Base-by-base conservation (phyloP, 1,140 invertebrate genomes). In the Ruditapes philippinarum region DNA sequence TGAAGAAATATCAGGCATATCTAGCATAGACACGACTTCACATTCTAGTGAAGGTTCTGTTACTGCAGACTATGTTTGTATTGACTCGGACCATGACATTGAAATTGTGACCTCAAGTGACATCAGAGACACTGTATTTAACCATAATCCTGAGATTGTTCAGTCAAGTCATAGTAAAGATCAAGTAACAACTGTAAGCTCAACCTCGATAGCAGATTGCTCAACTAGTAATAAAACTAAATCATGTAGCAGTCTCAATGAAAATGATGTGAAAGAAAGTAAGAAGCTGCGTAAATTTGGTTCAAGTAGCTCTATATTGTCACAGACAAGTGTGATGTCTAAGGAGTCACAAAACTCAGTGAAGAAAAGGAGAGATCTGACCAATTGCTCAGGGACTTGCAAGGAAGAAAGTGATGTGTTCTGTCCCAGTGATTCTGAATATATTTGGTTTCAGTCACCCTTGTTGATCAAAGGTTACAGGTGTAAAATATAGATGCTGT, bases 361-460 rank as follows among this genome's bases (percentile, higher is more conserved):
- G 22, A 38, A n/a, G 1, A 42, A 28, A 65, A 42, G 31, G 28
- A 22, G 22, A 7, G 28, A 45, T 45, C 28, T 62, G 57, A 40
- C 14, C 31, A 3, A 31, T 31, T 79, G 76, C 38, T 49, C 45
- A 54, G 42, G 17, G 5, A 28, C 14, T 1, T 25, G 31, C n/a
- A 14, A 60, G 7, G 68, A 31, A n/a, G 38, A 54, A 40, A 25
- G 57, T 49, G 81, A 33, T 28, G 38, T 65, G 11, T 70, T 70
- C 57, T 62, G 54, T 80, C 12, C 45, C 1, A 73, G 4, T 19
- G 60, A 73, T 57, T 9, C 62, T 22, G 89, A 90, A 40, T 80
- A 51, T 45, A 90, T 90, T 31, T 90, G 89, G 89, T 90, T 84
- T 73, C 81, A 90, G 78, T 78, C 89, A 33, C 82, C 89, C 22